Evolutionary conservation across 2,888 invertebrate species (phyloP).

Genomic region (Sphecodes monilicornis): DNA sequence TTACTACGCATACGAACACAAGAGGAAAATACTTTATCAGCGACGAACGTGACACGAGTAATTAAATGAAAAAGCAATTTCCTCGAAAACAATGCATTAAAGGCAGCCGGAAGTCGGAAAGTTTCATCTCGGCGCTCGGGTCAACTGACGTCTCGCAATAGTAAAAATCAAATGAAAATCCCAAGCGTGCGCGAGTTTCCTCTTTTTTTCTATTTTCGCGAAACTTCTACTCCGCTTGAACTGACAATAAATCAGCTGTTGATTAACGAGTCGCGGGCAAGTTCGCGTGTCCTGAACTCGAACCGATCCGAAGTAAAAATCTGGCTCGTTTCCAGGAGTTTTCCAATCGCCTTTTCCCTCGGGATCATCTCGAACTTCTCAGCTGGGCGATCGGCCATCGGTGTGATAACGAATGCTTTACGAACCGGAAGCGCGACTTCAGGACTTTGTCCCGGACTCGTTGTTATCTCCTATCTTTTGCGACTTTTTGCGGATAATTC

Average conservation of each 20-base stretch:
- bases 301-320: slow-evolving; percentile 51
- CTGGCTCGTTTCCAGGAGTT: slow-evolving; percentile 69
- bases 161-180: slow-evolving; percentile 12
- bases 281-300: slow-evolving; percentile 49
- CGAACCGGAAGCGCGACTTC: slow-evolving; percentile 42
- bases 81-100: slow-evolving; percentile 24
- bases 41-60: not conserved
- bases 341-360: slow-evolving; percentile 57
- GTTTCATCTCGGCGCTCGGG: not conserved
- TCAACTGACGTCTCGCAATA: not conserved
- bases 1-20: not conserved
- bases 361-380: slow-evolving; percentile 46
- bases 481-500: slow-evolving; percentile 6
- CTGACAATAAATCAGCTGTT: slow-evolving; percentile 61
- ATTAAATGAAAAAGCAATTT: slow-evolving; percentile 19
- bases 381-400: slow-evolving; percentile 47
- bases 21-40: not conserved
- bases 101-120: slow-evolving; percentile 4
- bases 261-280: slow-evolving; percentile 65
- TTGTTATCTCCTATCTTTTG: slow-evolving; percentile 16
- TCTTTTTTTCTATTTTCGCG: slow-evolving; percentile 38
- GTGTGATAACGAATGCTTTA: slow-evolving; percentile 55
- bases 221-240: slow-evolving; percentile 36
- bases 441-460: slow-evolving; percentile 7
- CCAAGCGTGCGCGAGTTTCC: not conserved